phyloP scores from a whole-genome alignment of 2,797 vertebrate genomes.

The Valencia hispanica region DNA sequence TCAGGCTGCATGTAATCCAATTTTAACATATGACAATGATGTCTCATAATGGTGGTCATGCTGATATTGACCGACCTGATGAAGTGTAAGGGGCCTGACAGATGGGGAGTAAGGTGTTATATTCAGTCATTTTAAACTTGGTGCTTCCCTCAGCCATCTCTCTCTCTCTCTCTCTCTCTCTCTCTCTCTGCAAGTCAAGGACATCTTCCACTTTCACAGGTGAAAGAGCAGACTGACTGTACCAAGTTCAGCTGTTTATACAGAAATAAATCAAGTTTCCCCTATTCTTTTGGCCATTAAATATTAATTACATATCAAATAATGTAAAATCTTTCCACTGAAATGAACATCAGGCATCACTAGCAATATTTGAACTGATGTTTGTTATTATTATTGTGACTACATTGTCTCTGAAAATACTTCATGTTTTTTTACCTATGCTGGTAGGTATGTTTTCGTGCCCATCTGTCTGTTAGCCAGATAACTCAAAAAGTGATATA shows the following conservation, averaged over 20 bases:
- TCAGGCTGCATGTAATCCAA: conserved; percentile 51
- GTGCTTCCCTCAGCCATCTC: conserved; percentile 1
- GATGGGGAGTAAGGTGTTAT: conserved; percentile 23
- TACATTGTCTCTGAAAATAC: too few species aligned
- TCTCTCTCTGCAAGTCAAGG: conserved; percentile 56
- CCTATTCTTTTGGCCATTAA: neutral
- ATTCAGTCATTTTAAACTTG: conserved; percentile 13
- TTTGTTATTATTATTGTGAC: too few species aligned
- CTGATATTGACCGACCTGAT: conserved; percentile 41
- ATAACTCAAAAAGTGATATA: too few species aligned
- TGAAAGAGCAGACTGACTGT: conserved; percentile 59
- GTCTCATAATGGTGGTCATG: conserved; percentile 43
- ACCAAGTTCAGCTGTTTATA: conserved; percentile 9
- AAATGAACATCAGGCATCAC: neutral
- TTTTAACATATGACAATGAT: conserved; percentile 33
- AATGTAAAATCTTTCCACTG: neutral
- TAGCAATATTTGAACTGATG: too few species aligned
- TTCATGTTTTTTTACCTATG: too few species aligned
- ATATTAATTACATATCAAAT: too few species aligned
- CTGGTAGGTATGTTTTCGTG: too few species aligned
- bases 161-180: neutral
- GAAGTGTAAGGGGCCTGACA: conserved; percentile 31
- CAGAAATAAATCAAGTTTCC: neutral
- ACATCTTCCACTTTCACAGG: conserved; percentile 64
- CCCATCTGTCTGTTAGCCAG: too few species aligned